Percentiles rank a stretch among this genome's conserved stretches.
Evolutionary conservation across 2,113 vertebrate species (phyloP).

Genomic region (Rhipidura dahli): DNA sequence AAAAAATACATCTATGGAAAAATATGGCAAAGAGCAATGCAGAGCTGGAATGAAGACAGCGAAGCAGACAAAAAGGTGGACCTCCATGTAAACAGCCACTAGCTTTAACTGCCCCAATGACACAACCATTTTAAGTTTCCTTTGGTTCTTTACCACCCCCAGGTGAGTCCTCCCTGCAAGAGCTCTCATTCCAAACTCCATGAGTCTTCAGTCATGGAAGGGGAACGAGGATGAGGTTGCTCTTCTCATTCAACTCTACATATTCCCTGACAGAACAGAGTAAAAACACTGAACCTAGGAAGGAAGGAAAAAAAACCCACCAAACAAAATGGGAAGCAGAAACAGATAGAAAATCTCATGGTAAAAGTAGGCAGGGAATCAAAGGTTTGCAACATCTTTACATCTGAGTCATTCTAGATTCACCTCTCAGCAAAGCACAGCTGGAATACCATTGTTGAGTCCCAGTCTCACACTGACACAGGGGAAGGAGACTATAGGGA

Average conservation of each 20-base stretch:
- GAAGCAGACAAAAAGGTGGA: slow-evolving; percentile 2
- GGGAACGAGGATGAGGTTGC: neutral
- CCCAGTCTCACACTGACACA: neutral
- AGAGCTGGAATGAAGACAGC: neutral
- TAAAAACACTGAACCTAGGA: neutral
- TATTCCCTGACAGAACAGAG: neutral
- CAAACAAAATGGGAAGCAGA: neutral
- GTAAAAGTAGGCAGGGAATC: neutral
- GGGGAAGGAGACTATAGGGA: neutral
- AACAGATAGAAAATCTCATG: neutral
- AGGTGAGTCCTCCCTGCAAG: neutral
- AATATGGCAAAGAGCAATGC: neutral
- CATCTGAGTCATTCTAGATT: neutral
- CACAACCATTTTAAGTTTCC: neutral
- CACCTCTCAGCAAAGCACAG: neutral
- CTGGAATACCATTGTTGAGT: neutral
- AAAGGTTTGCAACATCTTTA: neutral
- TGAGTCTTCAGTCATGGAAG: neutral
- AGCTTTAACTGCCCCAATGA: neutral
- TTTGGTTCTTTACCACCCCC: neutral
- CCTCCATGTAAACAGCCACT: neutral
- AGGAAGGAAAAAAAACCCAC: accelerated
- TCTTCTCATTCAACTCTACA: neutral
- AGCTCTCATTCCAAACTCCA: neutral
- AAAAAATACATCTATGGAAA: neutral